These are phyloP conservation scores for Spermophilus dauricus DNA, from an alignment of 2,113 vertebrate species.

Conservation along the genomic window DNA sequence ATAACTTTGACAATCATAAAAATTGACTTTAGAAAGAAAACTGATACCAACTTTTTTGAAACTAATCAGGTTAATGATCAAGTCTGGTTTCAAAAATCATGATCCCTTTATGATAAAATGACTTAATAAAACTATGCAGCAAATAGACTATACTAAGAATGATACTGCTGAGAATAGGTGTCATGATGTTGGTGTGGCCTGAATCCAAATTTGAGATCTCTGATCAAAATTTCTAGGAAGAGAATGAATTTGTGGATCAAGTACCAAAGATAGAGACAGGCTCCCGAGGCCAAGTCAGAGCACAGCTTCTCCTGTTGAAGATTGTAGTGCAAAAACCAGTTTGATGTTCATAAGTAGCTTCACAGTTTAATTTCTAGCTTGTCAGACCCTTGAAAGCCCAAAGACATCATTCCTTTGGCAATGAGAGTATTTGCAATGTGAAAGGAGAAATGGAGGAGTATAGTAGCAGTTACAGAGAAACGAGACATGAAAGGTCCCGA, in stretches of 20 bases:
- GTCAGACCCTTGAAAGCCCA: neutral
- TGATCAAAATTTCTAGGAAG: slow-evolving; percentile 1
- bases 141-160: neutral
- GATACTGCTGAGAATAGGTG: neutral
- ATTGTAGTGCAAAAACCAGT: neutral
- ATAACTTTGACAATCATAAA: neutral
- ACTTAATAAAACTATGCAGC: neutral
- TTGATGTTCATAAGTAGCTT: slow-evolving; percentile 2
- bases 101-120: neutral
- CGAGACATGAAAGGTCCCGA: neutral
- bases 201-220: neutral
- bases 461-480: neutral
- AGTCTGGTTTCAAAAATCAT: slow-evolving; percentile 1
- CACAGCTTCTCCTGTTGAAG: neutral
- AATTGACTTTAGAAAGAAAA: neutral
- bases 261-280: neutral
- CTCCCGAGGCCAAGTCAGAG: neutral
- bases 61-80: neutral
- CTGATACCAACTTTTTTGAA: neutral
- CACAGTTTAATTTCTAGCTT: slow-evolving; percentile 3
- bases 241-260: neutral
- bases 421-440: neutral
- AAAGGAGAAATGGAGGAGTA: neutral
- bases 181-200: neutral
- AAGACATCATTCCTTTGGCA: slow-evolving; percentile 30